A percentile compares a stretch with the other conserved stretches of the same genome.
Conservation (phyloP, 2,113 vertebrate genomes). For the Peromyscus polionotus region DNA sequence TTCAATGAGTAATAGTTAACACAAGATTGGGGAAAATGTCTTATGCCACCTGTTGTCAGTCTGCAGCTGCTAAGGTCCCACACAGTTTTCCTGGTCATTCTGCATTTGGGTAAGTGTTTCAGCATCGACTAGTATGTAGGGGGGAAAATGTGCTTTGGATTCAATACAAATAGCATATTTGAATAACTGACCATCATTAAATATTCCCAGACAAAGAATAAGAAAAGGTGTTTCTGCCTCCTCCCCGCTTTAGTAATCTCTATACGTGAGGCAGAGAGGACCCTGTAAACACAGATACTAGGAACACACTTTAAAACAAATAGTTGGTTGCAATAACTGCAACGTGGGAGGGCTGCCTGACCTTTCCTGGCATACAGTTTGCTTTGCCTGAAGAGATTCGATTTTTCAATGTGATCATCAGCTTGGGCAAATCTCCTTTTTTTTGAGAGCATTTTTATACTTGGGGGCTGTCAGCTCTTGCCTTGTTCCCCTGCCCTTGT, state of each 20-base stretch:
- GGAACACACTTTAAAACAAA: conserved; percentile 63
- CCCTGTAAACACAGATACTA: conserved; percentile 63
- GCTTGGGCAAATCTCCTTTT: conserved; percentile 64
- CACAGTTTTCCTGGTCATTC: conserved; percentile 47
- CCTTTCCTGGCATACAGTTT: conserved; percentile 79
- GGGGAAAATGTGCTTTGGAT: conserved; percentile 49
- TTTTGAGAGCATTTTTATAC: conserved; percentile 67
- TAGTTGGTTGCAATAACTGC: conserved; percentile 67
- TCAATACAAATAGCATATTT: conserved; percentile 42
- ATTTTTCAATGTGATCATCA: conserved; percentile 79
- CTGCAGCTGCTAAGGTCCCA: not conserved
- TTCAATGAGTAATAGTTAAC: conserved; percentile 50
- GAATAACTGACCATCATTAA: conserved; percentile 40
- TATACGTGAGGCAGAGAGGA: not conserved
- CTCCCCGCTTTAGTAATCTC: not conserved
- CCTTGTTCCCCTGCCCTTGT: conserved; percentile 32
- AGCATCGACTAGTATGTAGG: conserved; percentile 15
- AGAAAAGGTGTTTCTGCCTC: conserved; percentile 38
- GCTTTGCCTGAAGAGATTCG: conserved; percentile 80
- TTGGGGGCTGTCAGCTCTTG: conserved; percentile 52
- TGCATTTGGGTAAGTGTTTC: conserved; percentile 70
- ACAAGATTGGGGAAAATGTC: conserved; percentile 2
- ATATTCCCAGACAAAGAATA: conserved; percentile 17
- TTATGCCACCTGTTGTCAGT: conserved; percentile 41
- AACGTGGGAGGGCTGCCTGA: conserved; percentile 72